These are phyloP conservation scores for Empis livida DNA, from an alignment of 2,888 invertebrate genomes.

Conservation along the genomic window DNA sequence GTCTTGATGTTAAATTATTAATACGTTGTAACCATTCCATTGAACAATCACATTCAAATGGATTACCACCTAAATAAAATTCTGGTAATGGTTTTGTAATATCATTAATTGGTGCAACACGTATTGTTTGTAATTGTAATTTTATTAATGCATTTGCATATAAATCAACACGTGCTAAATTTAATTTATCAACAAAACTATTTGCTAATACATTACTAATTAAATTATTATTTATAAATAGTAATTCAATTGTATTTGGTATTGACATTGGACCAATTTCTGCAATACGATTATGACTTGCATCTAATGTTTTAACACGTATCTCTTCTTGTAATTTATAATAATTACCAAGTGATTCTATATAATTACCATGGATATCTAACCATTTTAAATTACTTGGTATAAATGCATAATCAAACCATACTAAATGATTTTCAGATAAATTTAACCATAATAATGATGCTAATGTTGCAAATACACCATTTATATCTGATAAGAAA, in stretches of 20 bases:
- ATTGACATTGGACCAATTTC: slow-evolving; percentile 72
- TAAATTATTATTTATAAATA: slow-evolving; percentile 82
- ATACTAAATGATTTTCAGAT: slow-evolving; percentile 80
- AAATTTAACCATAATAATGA: slow-evolving; percentile 77
- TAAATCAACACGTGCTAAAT: slow-evolving; percentile 77
- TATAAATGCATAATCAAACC: slow-evolving; percentile 89
- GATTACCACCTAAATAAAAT: slow-evolving; percentile 85
- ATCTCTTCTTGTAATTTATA: slow-evolving; percentile 75
- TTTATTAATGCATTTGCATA: slow-evolving; percentile 77
- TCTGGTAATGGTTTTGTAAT: slow-evolving; percentile 59
- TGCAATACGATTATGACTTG: slow-evolving; percentile 76
- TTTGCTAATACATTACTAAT: slow-evolving; percentile 69
- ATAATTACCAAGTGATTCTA: slow-evolving; percentile 77
- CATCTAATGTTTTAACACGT: slow-evolving; percentile 75
- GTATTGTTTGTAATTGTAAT: slow-evolving; percentile 67
- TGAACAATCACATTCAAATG: slow-evolving; percentile 87
- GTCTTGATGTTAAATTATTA: slow-evolving; percentile 73
- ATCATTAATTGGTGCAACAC: slow-evolving; percentile 54
- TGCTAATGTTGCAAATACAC: slow-evolving; percentile 72
- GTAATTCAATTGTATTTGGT: slow-evolving; percentile 74
- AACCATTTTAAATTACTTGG: slow-evolving; percentile 82
- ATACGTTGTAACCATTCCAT: slow-evolving; percentile 91
- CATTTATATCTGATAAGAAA: slow-evolving; percentile 77
- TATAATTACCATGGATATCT: slow-evolving; percentile 82
- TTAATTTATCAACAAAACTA: slow-evolving; percentile 74